Evolutionary conservation across 2,113 vertebrate genomes (phyloP), one percentile per base, ranked within the genome.

Genomic region (Etia nguti): DNA sequence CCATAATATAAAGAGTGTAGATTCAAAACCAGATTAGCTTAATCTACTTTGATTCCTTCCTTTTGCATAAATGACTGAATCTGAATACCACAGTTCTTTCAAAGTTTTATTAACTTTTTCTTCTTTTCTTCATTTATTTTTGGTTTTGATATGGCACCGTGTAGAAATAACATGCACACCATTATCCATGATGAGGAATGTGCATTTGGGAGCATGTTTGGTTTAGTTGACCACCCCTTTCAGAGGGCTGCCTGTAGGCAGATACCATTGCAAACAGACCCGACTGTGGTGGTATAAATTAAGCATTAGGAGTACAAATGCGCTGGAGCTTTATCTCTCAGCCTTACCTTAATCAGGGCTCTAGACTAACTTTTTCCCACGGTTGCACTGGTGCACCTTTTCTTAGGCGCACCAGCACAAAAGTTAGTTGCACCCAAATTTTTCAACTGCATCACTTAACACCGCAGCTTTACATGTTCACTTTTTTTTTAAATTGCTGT

Each of bases 221-320:
- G 3, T 24, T 43, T 2, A 41, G n/a, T 0, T 43, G 12, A 43
- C 12, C 7, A 0, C 0, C 11, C 65, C 36, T 6, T 41, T 70
- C 65, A 24, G 62, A 41, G 5, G 62, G 36, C 36, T 70, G 60
- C n/a, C 60, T 65, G 60, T 5, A 65, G 60, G 34, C 60, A 65
- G 38, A 65, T 22, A 5, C 60, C 34, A 65, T 4, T 65, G 60
- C 60, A 38, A 65, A 65, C 60, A 65, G 60, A 65, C 31, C 6
- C 20, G 1, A 65, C 34, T n/a, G 60, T 65, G 60, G 20, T 5
- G n/a, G 60, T 0, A 65, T 65, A 38, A 46, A 70, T 70, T 24
- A 70, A 16, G 36, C 12, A 43, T 43, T 43, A 43, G 38, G 38
- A 68, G 20, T 68, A 68, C 6, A 0, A 70, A 24, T 24, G 31